phyloP scores from a whole-genome alignment of 2,797 vertebrate species.

The Ceyx erithaca region DNA sequence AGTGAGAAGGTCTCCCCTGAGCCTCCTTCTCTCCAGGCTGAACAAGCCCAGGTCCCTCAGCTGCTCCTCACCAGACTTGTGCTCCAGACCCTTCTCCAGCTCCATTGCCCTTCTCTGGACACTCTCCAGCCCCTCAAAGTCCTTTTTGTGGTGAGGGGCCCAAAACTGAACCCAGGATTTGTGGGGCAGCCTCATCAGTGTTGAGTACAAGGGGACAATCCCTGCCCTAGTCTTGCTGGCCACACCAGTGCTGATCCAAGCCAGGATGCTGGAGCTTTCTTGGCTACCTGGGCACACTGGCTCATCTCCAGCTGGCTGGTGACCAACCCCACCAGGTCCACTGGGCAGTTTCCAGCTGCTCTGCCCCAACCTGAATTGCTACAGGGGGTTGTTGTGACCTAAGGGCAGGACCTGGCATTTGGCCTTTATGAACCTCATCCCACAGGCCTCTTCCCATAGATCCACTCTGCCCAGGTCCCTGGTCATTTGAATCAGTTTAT shows the following conservation, averaged over 20 bases:
- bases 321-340: not conserved
- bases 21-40: not conserved
- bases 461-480: not conserved
- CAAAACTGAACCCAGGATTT: not conserved
- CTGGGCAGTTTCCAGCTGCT: not conserved
- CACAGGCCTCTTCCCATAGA: not conserved
- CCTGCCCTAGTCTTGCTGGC: not conserved
- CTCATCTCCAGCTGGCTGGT: not conserved
- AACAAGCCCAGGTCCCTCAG: not conserved
- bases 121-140: not conserved
- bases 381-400: not conserved
- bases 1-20: not conserved
- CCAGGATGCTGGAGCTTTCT: not conserved
- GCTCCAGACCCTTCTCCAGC: not conserved
- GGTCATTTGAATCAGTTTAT: not conserved
- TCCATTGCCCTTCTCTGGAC: not conserved
- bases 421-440: not conserved
- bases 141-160: not conserved
- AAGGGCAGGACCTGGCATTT: not conserved
- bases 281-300: not conserved
- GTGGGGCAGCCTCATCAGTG: not conserved
- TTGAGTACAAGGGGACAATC: not conserved
- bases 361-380: not conserved
- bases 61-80: not conserved
- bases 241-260: not conserved